These are phyloP conservation scores for Clanis bilineata DNA, from an alignment of 2,888 invertebrate genomes.

Conservation along the genomic window DNA sequence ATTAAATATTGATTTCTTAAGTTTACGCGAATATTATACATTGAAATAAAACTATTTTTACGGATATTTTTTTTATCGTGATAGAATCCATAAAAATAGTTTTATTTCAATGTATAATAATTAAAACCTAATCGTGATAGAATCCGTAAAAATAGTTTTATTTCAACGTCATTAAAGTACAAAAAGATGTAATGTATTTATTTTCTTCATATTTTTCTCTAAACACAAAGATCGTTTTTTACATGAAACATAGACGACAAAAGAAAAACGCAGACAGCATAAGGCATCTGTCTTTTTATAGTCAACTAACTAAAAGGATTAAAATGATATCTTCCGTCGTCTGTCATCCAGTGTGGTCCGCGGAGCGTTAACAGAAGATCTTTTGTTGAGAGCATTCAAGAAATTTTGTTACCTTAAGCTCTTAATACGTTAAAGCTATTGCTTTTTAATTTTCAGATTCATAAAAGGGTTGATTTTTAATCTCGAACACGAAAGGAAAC, in stretches of 20 bases:
- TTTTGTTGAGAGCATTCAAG: constrained; percentile 63
- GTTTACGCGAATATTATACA: too few species aligned
- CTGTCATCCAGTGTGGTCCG: constrained; percentile 78
- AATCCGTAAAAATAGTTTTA: too few species aligned
- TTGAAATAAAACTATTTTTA: too few species aligned
- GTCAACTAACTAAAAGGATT: constrained; percentile 82
- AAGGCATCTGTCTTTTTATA: constrained; percentile 79
- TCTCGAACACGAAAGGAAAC: constrained; percentile 67
- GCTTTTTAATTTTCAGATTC: constrained; percentile 78
- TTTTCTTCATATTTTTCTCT: neutral
- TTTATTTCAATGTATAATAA: too few species aligned
- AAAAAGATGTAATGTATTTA: neutral
- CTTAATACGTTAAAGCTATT: constrained; percentile 79
- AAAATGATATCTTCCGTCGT: constrained; percentile 81
- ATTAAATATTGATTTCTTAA: too few species aligned
- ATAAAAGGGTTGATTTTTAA: constrained; percentile 76
- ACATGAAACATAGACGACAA: constrained; percentile 44
- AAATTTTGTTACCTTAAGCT: constrained; percentile 77
- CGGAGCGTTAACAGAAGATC: constrained; percentile 74
- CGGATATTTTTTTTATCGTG: too few species aligned
- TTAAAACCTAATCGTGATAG: too few species aligned
- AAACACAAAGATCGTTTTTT: neutral
- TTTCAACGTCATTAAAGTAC: too few species aligned
- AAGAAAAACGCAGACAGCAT: constrained; percentile 69
- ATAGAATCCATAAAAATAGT: too few species aligned